These are phyloP conservation scores for Oscheius onirici DNA, from an alignment of 2,888 invertebrate genomes.

Conservation along the genomic window DNA sequence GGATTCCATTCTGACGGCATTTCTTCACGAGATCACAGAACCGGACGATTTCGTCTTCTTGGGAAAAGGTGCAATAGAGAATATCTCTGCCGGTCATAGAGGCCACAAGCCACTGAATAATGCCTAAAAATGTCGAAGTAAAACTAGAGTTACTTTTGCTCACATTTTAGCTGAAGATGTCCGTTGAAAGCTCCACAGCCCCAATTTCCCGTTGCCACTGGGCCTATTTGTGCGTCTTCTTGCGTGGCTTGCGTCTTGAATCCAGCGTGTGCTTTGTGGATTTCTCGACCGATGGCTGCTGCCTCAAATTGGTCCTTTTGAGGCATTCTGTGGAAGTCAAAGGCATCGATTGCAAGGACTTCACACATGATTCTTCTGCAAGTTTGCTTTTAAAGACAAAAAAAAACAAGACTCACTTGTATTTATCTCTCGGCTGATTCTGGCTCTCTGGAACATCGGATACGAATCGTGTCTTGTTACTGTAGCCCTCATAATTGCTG, in stretches of 20 bases:
- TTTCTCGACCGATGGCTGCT: neutral
- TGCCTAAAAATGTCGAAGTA: neutral
- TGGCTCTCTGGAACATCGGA: neutral
- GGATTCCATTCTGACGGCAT: neutral
- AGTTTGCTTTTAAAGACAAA: no score
- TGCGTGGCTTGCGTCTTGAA: no score
- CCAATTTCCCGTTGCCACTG: conserved; percentile 91
- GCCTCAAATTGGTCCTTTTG: neutral
- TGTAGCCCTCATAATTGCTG: conserved; percentile 49
- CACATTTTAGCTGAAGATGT: conserved; percentile 59
- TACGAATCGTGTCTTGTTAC: neutral
- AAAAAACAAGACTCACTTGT: neutral
- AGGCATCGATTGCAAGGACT: conserved; percentile 22
- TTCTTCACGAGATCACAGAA: conserved; percentile 1
- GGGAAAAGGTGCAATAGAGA: conserved; percentile 3
- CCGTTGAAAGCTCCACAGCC: conserved; percentile 75
- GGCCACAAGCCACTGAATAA: conserved; percentile 25
- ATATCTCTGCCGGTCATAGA: conserved; percentile 13
- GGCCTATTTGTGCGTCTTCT: conserved; percentile 50
- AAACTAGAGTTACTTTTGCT: neutral
- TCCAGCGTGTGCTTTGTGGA: conserved; percentile 1
- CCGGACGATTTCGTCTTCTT: neutral
- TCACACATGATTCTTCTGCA: conserved; percentile 17
- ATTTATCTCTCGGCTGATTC: conserved; percentile 9
- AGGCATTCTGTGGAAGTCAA: neutral